Evolutionary conservation across 2,797 vertebrate species (phyloP).

Genomic region (Monodelphis domestica): DNA sequence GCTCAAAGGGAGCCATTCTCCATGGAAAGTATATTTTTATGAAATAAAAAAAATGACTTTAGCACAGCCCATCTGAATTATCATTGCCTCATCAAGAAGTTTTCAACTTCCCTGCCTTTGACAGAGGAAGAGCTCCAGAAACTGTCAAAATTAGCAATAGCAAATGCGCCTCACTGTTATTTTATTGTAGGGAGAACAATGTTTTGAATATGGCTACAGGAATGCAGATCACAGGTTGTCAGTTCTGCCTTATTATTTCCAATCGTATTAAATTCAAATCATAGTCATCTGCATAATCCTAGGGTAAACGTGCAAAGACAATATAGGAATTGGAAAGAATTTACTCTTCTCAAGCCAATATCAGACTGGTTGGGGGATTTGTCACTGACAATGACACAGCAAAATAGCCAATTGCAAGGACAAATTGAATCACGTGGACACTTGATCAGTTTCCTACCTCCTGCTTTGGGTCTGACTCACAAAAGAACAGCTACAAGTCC

Average conservation of each 20-base stretch:
- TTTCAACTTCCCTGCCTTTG: not conserved
- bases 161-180: not conserved
- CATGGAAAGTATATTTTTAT: not conserved
- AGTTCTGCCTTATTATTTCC: not conserved
- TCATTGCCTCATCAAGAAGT: not conserved
- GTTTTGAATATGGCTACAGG: not conserved
- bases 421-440: not conserved
- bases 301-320: not conserved
- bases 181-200: not conserved
- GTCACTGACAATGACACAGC: not conserved
- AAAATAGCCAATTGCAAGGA: not conserved
- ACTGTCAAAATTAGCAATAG: not conserved
- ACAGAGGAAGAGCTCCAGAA: not conserved
- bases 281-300: not conserved
- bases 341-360: not conserved
- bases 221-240: not conserved
- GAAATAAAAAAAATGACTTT: not conserved
- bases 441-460: not conserved
- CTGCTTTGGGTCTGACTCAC: not conserved
- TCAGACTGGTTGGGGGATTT: not conserved
- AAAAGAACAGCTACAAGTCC: not conserved
- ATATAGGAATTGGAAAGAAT: not conserved
- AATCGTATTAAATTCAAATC: not conserved
- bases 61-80: not conserved
- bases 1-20: not conserved